Evolutionary conservation across 2,888 invertebrate species (phyloP).

Genomic region (Mimumesa dahlbomi): DNA sequence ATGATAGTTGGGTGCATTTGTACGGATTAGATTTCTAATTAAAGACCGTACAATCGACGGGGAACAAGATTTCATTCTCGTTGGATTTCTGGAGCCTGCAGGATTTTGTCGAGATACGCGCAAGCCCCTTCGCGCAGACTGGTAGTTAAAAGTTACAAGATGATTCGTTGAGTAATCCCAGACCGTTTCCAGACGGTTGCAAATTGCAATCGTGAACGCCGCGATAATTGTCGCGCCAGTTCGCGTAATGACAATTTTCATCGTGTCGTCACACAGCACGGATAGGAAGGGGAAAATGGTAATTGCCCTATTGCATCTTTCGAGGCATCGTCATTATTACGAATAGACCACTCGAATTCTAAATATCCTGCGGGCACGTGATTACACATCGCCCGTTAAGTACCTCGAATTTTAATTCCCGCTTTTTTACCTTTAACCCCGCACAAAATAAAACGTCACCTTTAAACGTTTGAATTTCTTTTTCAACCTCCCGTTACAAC

Average conservation of each 20-base stretch:
- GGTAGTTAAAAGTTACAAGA: conserved; percentile 79
- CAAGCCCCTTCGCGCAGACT: conserved; percentile 63
- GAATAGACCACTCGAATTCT: conserved; percentile 63
- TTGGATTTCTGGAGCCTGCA: conserved; percentile 41
- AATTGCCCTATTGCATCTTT: conserved; percentile 77
- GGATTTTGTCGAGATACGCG: conserved; percentile 49
- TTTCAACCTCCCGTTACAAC: too few relatives aligned
- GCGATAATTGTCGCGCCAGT: conserved; percentile 79
- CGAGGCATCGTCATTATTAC: conserved; percentile 68
- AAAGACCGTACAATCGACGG: conserved; percentile 3
- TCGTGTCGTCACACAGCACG: conserved; percentile 73
- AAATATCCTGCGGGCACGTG: conserved; percentile 48
- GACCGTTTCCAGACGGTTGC: conserved; percentile 78
- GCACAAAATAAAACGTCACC: too few relatives aligned
- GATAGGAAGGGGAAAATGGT: conserved; percentile 57
- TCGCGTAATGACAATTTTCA: conserved; percentile 79
- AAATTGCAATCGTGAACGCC: conserved; percentile 79
- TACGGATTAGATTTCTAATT: background rate
- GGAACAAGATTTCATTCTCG: conserved; percentile 40
- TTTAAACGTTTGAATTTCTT: too few relatives aligned
- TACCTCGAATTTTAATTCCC: background rate
- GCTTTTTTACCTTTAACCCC: too few relatives aligned
- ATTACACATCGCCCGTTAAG: conserved; percentile 1
- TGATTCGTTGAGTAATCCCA: conserved; percentile 79
- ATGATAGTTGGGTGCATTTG: too few relatives aligned